These are phyloP conservation scores for Labeo calbasu DNA, from an alignment of 2,797 vertebrate genomes.

Conservation along the genomic window DNA sequence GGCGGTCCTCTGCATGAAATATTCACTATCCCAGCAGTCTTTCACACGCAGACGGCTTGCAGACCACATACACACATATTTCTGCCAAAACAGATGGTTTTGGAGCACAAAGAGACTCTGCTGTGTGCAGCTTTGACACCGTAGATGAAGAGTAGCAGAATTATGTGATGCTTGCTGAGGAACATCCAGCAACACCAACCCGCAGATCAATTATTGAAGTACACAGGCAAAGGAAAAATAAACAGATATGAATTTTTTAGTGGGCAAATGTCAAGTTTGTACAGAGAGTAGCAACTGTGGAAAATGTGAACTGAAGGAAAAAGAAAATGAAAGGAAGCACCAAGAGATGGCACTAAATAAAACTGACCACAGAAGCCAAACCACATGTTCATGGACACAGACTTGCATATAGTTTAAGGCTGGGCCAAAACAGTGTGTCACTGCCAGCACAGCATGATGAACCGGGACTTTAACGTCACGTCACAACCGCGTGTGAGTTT, in stretches of 20 bases:
- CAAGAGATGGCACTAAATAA: neutral
- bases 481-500: conserved; percentile 29
- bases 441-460: conserved; percentile 21
- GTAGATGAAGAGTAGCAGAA: neutral
- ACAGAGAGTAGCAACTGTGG: neutral
- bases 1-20: conserved; percentile 39
- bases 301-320: conserved; percentile 5
- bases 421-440: conserved; percentile 29
- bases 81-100: conserved; percentile 21
- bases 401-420: conserved; percentile 18
- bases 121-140: neutral
- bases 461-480: conserved; percentile 18
- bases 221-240: neutral
- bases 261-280: neutral
- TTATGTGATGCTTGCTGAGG: neutral
- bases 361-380: neutral
- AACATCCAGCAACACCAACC: neutral
- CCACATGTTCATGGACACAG: neutral
- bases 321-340: neutral
- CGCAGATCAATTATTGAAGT: conserved; percentile 21
- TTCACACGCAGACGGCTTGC: neutral
- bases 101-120: neutral
- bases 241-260: neutral
- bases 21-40: conserved; percentile 30
- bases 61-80: conserved; percentile 2